Evolutionary conservation across 2,797 vertebrate species (phyloP).

Genomic region (Lacerta bilineata): DNA sequence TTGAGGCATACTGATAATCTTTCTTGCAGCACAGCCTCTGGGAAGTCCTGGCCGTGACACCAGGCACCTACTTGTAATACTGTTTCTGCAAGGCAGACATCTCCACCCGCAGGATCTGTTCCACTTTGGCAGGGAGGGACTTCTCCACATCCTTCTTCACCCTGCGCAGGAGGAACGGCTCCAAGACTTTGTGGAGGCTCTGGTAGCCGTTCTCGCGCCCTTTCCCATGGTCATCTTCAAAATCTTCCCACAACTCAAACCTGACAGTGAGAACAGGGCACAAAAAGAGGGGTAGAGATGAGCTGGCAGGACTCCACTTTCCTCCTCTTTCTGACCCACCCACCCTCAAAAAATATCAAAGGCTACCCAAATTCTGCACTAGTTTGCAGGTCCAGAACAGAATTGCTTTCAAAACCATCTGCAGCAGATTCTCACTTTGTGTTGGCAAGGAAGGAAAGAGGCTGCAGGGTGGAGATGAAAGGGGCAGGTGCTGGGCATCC

Average conservation of each 20-base stretch:
- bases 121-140: conserved; percentile 98
- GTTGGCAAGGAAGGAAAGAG: background rate
- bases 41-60: no score
- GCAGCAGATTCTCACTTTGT: no score
- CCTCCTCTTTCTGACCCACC: background rate
- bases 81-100: conserved; percentile 98
- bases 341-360: background rate
- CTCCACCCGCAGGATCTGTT: conserved; percentile 98
- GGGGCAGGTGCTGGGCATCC: no score
- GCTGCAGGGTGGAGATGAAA: background rate
- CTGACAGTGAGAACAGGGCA: conserved; percentile 72
- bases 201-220: conserved; percentile 97
- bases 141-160: conserved; percentile 99
- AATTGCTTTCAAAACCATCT: no score
- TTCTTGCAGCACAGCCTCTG: background rate
- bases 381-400: background rate
- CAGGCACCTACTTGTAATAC: conserved; percentile 92
- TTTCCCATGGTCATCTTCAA: conserved; percentile 96
- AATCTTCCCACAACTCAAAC: conserved; percentile 98
- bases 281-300: background rate
- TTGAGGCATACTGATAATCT: no score
- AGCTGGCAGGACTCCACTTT: conserved; percentile 7
- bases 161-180: conserved; percentile 95
- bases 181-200: conserved; percentile 97
- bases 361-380: background rate